Base-by-base conservation (phyloP, 2,888 invertebrate genomes). In the Drosophila crucigera region DNA sequence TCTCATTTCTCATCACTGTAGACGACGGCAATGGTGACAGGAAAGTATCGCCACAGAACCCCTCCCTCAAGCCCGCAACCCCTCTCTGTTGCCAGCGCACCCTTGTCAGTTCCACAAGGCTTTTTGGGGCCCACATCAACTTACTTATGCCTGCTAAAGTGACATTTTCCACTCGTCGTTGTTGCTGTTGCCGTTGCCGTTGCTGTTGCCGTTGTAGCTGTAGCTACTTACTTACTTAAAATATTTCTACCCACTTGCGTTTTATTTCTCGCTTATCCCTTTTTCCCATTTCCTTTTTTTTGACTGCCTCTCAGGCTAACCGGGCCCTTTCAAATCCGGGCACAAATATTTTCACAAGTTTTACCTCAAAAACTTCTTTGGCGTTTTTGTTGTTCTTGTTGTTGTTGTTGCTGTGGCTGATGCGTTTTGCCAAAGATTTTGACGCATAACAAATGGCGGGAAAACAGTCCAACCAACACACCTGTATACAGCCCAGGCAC, bases 371-470 rank as follows among this genome's bases (percentile, higher is more conserved):
- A 82, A 79, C 69, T 82, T 84, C 60, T 64, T 58, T 33, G 31
- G 7, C 16, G 16, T 33, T 47, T 53, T 53, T 25, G 19, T 16
- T 62, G 31, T 50, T 69, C 47, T 52, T 31, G 53, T 37, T 54
- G 30, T 54, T 80, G 35, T 54, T 80, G 64, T 49, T 58, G 39
- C 7, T 59, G 62, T 16, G 67, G 56, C 50, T 80, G 72, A 73
- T 80, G 85, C 80, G 75, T 78, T 83, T 83, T 80, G 65, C 78
- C 76, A 73, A 85, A 83, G 86, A 85, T 85, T 83, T 80, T 80
- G 86, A 85, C 83, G 83, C 86, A 83, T 83, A 83, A 83, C 85
- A 83, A 83, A 83, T 83, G 83, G 76, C 78, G 86, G 63, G 56
- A 76, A 68, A 68, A 82, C 82, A 84, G 79, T 71, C 82, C 80